A percentile compares a stretch with the other conserved stretches of the same genome.
phyloP scores from a whole-genome alignment of 2,888 invertebrate genomes.

The Epistrophe grossulariae region DNA sequence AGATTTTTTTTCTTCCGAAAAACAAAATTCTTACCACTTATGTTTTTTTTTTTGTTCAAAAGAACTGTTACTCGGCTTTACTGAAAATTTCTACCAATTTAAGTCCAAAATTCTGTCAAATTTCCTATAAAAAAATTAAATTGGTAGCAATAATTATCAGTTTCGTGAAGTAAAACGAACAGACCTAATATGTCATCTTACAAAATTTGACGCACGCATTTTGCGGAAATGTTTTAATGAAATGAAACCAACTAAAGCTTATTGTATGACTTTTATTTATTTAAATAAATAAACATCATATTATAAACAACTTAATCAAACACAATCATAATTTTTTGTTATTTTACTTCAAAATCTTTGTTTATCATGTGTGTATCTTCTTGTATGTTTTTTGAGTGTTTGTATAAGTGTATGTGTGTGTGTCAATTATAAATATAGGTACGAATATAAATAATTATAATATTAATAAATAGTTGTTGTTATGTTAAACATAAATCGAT shows the following conservation, averaged over 20 bases:
- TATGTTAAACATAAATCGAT: conserved; percentile 73
- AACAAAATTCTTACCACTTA: no score
- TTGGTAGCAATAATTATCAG: no score
- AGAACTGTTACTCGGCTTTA: no score
- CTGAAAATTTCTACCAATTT: no score
- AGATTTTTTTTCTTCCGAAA: no score
- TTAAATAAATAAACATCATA: conserved; percentile 80
- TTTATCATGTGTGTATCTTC: conserved; percentile 45
- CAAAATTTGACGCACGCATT: no score
- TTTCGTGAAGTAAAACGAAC: no score
- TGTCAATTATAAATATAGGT: conserved; percentile 61
- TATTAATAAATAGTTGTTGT: conserved; percentile 65
- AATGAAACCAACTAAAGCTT: conserved; percentile 25
- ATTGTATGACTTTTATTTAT: conserved; percentile 75
- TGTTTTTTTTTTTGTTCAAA: no score
- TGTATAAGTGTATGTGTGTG: conserved; percentile 40
- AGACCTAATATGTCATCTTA: no score
- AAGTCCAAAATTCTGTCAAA: no score
- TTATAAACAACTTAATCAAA: conserved; percentile 80
- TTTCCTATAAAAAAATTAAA: no score
- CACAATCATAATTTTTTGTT: conserved; percentile 76
- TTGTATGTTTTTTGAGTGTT: conserved; percentile 43
- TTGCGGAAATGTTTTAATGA: background rate
- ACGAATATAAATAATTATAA: conserved; percentile 73
- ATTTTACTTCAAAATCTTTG: conserved; percentile 72